These are phyloP conservation scores for Hystrix brachyura DNA, from an alignment of 2,113 vertebrate genomes.

Conservation along the genomic window DNA sequence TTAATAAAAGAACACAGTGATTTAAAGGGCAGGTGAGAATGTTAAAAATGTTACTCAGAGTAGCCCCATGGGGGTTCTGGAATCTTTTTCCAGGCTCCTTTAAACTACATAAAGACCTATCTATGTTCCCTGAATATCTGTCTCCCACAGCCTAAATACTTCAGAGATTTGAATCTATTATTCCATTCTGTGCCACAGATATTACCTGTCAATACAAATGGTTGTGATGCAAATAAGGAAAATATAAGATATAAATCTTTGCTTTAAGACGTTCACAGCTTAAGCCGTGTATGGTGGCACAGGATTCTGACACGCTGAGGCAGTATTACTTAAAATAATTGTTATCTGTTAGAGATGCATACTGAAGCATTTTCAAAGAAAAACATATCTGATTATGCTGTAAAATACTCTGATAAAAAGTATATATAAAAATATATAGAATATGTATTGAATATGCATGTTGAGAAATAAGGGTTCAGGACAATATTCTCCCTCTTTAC, in stretches of 20 bases:
- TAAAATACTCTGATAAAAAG: background rate
- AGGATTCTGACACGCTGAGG: background rate
- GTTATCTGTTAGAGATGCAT: constrained; percentile 3
- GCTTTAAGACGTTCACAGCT: constrained; percentile 22
- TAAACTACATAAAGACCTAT: background rate
- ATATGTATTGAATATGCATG: background rate
- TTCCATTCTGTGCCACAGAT: background rate
- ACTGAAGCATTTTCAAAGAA: background rate
- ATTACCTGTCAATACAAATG: background rate
- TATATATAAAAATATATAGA: background rate
- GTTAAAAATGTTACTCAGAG: constrained; percentile 11
- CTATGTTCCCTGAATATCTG: background rate
- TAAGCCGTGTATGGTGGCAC: background rate
- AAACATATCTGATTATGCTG: background rate
- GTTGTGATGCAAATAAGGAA: background rate
- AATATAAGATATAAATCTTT: background rate
- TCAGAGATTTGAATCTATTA: background rate
- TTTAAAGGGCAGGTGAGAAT: constrained; percentile 24
- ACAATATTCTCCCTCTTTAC: background rate
- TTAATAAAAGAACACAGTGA: background rate
- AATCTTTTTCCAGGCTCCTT: background rate
- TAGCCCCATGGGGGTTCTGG: background rate
- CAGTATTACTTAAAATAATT: constrained; percentile 18
- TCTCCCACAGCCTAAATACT: background rate
- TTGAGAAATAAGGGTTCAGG: background rate